Conservation (phyloP, 2,797 vertebrate species). For the Sebastes diploproa region DNA sequence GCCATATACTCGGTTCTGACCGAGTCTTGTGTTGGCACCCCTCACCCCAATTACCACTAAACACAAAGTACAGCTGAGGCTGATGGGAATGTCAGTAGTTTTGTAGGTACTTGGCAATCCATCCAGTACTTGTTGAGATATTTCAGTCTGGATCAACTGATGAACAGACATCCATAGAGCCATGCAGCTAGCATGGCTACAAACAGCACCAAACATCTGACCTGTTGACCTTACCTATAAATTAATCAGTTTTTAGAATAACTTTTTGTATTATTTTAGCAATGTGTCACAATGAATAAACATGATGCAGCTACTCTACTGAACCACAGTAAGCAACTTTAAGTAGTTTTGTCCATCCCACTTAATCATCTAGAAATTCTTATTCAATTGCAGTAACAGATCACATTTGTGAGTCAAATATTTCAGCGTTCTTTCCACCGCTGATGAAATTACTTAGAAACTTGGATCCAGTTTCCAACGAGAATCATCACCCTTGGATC, state of each 20-base stretch:
- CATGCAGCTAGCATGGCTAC: no score
- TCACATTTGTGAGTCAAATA: slow-evolving; percentile 47
- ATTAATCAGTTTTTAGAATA: not conserved
- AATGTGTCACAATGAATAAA: slow-evolving; percentile 3
- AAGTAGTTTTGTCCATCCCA: not conserved
- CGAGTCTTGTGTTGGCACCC: no score
- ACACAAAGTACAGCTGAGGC: not conserved
- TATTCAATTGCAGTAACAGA: slow-evolving; percentile 28
- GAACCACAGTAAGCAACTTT: slow-evolving; percentile 1
- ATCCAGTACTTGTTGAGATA: not conserved
- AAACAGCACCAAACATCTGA: not conserved
- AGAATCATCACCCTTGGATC: slow-evolving; percentile 20
- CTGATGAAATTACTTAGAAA: slow-evolving; percentile 52
- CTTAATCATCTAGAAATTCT: slow-evolving; percentile 27
- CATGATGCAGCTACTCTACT: not conserved
- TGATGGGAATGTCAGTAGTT: not conserved
- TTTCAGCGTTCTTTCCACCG: slow-evolving; percentile 10
- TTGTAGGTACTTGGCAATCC: not conserved
- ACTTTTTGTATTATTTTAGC: not conserved
- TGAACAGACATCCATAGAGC: no score
- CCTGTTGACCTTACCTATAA: not conserved
- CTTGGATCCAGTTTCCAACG: slow-evolving; percentile 30
- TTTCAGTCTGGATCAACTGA: no score
- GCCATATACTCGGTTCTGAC: no score
- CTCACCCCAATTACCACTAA: not conserved